Base-by-base conservation (phyloP, 2,113 vertebrate species). In the Heteronetta atricapilla region DNA sequence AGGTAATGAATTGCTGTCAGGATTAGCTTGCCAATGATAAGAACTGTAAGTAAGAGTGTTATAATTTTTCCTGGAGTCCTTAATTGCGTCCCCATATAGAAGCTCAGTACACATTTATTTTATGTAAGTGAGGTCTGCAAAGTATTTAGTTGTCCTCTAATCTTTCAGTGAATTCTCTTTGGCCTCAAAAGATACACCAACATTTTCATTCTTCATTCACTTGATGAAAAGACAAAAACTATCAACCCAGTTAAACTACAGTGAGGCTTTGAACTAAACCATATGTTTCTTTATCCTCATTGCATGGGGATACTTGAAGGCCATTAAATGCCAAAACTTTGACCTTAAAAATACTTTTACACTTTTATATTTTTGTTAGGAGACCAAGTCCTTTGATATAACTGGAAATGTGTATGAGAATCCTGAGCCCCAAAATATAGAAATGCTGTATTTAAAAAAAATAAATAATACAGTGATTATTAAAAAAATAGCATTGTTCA, bases 1-100 rank as follows among this genome's bases (percentile, higher is more conserved):
- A 79, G 44, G 63, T 83, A 91, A 95, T 42, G 86, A 85, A 81
- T 95, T 81, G 26, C 10, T 95, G 31, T n/a, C 36, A 59, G 38
- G 13, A 73, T 38, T 92, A 60, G 8, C 23, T 92, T 92, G 48
- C 25, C 55, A 75, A 28, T 77, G 42, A 31, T 80, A 82, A 85
- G 59, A 88, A 52, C 60, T 72, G 17, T 63, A 93, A 80, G n/a
- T 81, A 82, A 91, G 33, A 21, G 67, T 93, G n/a, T 62, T 29
- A 72, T 6, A 75, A 86, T 69, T 94, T 92, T 86, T 84, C 46
- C 52, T 92, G 80, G 33, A 84, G 42, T 7, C 20, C 25, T 88
- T 90, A 82, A 82, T 34, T 81, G 25, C 66, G 15, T 75, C 29
- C 38, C 44, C 20, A 79, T 55, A 91, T 21, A 86, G 31, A 62